phyloP scores from a whole-genome alignment of 2,888 invertebrate genomes.

The Lottia scabra region DNA sequence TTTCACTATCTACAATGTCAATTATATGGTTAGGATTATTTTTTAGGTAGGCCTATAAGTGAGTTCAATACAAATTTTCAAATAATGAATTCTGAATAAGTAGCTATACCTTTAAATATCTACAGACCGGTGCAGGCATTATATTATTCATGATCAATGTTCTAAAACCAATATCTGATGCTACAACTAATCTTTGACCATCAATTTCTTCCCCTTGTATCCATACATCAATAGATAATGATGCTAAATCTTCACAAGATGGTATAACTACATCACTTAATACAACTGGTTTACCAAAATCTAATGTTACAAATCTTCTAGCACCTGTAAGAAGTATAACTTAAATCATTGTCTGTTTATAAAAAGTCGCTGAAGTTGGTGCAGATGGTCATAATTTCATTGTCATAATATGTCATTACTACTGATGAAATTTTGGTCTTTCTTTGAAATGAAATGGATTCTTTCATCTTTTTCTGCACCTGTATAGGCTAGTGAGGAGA shows the following conservation, averaged over 20 bases:
- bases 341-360: neutral
- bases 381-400: too few species aligned
- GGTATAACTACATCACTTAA: slow-evolving; percentile 82
- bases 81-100: neutral
- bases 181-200: slow-evolving; percentile 84
- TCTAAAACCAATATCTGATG: slow-evolving; percentile 87
- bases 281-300: slow-evolving; percentile 88
- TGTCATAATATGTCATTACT: too few species aligned
- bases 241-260: slow-evolving; percentile 74
- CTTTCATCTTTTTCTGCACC: too few species aligned
- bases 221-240: slow-evolving; percentile 92
- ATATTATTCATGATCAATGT: slow-evolving; percentile 89
- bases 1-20: too few species aligned
- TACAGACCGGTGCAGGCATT: slow-evolving; percentile 89
- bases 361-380: too few species aligned
- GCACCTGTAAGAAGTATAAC: slow-evolving; percentile 74
- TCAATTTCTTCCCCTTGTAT: slow-evolving; percentile 87
- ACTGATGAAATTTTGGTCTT: too few species aligned
- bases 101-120: slow-evolving; percentile 83
- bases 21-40: too few species aligned
- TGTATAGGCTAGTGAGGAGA: too few species aligned
- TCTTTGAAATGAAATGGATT: too few species aligned
- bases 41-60: too few species aligned
- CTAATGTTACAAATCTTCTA: slow-evolving; percentile 89
- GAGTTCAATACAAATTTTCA: too few species aligned